Conservation (phyloP, 1,140 invertebrate species). For the Drosophila jambulina region DNA sequence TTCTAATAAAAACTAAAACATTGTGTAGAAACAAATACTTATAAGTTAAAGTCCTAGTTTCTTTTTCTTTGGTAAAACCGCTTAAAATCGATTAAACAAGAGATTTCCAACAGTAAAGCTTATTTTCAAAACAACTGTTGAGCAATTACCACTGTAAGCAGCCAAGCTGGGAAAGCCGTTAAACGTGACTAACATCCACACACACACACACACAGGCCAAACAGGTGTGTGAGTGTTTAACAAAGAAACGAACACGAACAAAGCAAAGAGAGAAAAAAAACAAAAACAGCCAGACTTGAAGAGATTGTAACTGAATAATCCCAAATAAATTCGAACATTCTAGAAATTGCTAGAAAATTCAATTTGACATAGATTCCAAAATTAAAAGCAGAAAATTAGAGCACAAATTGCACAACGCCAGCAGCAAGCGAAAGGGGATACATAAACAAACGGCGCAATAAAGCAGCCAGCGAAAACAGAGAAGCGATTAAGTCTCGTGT, state of each 20-base stretch:
- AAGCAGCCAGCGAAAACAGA: slow-evolving; percentile 75
- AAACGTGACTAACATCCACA: slow-evolving; percentile 42
- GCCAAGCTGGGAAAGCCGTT: slow-evolving; percentile 26
- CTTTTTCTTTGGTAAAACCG: background rate
- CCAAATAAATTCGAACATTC: slow-evolving; percentile 15
- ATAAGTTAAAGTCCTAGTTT: background rate
- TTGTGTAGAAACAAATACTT: background rate
- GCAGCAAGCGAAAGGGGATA: slow-evolving; percentile 40
- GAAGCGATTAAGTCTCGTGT: slow-evolving; percentile 43
- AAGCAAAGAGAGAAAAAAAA: slow-evolving; percentile 8
- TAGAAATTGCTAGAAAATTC: slow-evolving; percentile 17
- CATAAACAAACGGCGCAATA: slow-evolving; percentile 73
- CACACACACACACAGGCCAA: slow-evolving; percentile 18
- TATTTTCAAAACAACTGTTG: background rate
- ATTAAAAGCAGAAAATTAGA: slow-evolving; percentile 60
- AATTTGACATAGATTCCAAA: slow-evolving; percentile 74
- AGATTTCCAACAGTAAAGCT: too few species aligned
- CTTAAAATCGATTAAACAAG: background rate
- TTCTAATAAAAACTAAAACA: background rate
- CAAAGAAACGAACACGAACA: slow-evolving; percentile 44
- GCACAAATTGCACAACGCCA: slow-evolving; percentile 51
- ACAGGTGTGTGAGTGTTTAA: slow-evolving; percentile 21
- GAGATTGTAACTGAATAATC: background rate
- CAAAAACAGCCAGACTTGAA: slow-evolving; percentile 6
- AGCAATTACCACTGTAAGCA: slow-evolving; percentile 17